Evolutionary conservation across 2,888 invertebrate genomes (phyloP).

Genomic region (Conomelus anceps): DNA sequence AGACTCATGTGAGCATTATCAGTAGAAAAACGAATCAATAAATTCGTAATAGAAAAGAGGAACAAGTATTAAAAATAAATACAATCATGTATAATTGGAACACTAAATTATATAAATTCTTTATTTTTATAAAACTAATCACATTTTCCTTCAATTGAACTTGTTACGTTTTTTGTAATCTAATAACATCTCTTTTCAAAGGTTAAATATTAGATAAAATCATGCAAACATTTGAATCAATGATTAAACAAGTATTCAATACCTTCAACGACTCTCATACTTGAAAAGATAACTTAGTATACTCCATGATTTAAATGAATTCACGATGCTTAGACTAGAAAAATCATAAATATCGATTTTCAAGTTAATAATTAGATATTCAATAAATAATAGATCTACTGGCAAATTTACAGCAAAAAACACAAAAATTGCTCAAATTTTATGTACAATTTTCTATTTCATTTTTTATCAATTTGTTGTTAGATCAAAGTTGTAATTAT

Average conservation of each 20-base stretch:
- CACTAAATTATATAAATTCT: background rate
- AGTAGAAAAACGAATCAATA: too few relatives aligned
- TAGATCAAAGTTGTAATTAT: background rate
- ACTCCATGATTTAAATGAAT: background rate
- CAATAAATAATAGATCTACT: background rate
- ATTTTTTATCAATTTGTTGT: background rate
- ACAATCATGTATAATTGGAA: constrained; percentile 19
- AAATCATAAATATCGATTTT: background rate
- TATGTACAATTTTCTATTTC: background rate
- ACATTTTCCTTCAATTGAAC: background rate
- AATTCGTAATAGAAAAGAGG: too few relatives aligned
- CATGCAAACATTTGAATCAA: background rate
- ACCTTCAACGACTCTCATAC: background rate
- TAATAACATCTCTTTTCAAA: background rate
- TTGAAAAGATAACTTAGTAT: background rate
- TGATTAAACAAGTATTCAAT: background rate
- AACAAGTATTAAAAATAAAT: background rate
- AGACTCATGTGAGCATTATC: too few relatives aligned
- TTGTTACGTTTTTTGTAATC: background rate
- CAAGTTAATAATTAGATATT: background rate
- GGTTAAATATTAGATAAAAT: background rate
- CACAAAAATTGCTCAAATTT: background rate
- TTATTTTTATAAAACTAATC: background rate
- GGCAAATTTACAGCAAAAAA: background rate
- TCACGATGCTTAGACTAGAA: background rate